Conservation (phyloP, 2,888 invertebrate genomes). For the Drosophila barbarae region DNA sequence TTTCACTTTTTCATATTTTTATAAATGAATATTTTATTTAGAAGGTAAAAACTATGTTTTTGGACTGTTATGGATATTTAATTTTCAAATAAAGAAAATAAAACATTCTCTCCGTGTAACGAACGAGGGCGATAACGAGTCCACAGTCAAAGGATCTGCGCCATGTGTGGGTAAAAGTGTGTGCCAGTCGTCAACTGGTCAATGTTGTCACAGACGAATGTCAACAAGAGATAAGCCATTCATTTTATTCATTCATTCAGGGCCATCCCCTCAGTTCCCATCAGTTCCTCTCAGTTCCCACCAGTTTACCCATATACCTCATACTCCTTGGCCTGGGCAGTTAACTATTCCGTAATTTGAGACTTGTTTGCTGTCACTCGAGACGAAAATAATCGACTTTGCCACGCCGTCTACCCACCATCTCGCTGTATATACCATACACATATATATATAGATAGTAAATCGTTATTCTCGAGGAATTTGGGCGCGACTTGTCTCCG, state of each 20-base stretch:
- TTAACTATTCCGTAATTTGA: constrained; percentile 73
- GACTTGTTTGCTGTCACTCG: constrained; percentile 73
- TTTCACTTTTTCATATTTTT: background rate
- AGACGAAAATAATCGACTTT: constrained; percentile 73
- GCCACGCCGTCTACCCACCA: constrained; percentile 53
- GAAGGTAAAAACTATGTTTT: too few species aligned
- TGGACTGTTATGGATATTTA: background rate
- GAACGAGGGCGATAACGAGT: constrained; percentile 60
- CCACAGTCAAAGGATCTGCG: constrained; percentile 23
- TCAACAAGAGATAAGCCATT: constrained; percentile 76
- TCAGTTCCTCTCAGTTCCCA: background rate
- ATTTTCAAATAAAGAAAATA: background rate
- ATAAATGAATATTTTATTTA: background rate
- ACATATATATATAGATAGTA: background rate
- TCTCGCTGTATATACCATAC: constrained; percentile 1
- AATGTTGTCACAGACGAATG: constrained; percentile 75
- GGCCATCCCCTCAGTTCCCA: constrained; percentile 3
- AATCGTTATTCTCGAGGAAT: constrained; percentile 17
- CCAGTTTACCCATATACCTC: background rate
- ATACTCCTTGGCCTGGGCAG: constrained; percentile 32
- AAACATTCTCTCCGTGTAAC: constrained; percentile 27
- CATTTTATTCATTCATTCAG: constrained; percentile 72
- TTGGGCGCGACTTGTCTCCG: constrained; percentile 53
- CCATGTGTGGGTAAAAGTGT: constrained; percentile 15
- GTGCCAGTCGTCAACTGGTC: constrained; percentile 62